Evolutionary conservation across 2,888 invertebrate species (phyloP), one percentile per base, ranked within the genome.

Genomic region (Strigamia crassipes): DNA sequence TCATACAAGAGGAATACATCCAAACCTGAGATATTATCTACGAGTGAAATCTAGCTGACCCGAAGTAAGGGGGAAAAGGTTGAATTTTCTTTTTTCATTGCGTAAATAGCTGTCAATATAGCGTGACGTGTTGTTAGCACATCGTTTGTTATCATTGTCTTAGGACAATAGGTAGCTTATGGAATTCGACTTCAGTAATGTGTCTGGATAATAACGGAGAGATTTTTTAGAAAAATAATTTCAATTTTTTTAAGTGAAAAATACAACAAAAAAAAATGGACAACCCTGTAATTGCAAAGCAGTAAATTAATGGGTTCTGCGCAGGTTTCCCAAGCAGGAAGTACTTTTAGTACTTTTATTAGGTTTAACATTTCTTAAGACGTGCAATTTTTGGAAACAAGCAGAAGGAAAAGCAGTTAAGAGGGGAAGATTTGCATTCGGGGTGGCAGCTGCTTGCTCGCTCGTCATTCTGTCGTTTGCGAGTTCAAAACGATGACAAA

Each of bases 401-500:
- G 27, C 66, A 31, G 73, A 73, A 56, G 56, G 56, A 56, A 56
- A 73, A 73, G 31, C 73, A 27, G 73, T 73, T 73, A 31, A 73
- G 73, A 31, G 31, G 23, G 13, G 73, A 73, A 73, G 73, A 73
- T 73, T 73, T 73, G 73, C 73, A 31, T 27, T 27, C 27, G 10
- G 18, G 73, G 23, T 73, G 73, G 73, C 73, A 73, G 73, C 73
- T 73, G 73, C n/a, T 73, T 23, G 73, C 13, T 73, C 31, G 73
- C 73, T 73, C 31, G 73, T 73, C 73, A 73, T 73, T 31, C 73
- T 73, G 73, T 73, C 73, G 73, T 73, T 73, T 12, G 13, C 23
- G 21, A 18, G 56, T 56, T 56, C 38, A 56, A 56, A 56, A 56
- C 27, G 73, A 73, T 73, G 23, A 73, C 73, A 73, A 73, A 23